Conservation (phyloP, 1,140 invertebrate species). For the Formica selysi region DNA sequence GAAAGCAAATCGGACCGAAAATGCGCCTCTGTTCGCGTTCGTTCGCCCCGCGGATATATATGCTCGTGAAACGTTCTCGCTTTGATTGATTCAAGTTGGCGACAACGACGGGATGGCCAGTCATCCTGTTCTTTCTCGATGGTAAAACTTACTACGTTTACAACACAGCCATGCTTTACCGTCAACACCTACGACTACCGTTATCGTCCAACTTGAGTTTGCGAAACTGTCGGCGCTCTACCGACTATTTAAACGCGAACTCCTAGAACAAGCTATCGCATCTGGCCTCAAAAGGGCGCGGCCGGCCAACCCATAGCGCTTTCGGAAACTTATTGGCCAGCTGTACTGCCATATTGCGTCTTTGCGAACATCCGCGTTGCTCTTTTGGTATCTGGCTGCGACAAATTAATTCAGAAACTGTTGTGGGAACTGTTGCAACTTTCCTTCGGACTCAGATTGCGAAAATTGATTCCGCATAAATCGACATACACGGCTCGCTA, state of each 20-base stretch:
- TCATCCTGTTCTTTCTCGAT: conserved; percentile 57
- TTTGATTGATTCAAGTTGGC: conserved; percentile 54
- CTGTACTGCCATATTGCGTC: conserved; percentile 54
- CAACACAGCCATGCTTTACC: conserved; percentile 46
- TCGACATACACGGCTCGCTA: background rate
- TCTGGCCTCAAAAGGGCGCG: conserved; percentile 75
- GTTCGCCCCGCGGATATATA: background rate
- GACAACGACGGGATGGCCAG: background rate
- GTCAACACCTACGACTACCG: conserved; percentile 25
- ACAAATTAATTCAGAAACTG: conserved; percentile 51
- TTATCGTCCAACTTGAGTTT: conserved; percentile 70
- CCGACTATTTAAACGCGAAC: conserved; percentile 77
- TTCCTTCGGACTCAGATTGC: conserved; percentile 6
- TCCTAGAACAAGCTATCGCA: conserved; percentile 72
- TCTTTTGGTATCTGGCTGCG: conserved; percentile 4
- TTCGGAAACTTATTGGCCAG: conserved; percentile 67
- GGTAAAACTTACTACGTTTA: conserved; percentile 55
- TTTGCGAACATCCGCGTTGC: conserved; percentile 37
- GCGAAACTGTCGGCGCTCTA: conserved; percentile 68
- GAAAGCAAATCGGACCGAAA: conserved; percentile 26
- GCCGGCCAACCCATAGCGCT: conserved; percentile 65
- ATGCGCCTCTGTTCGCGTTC: background rate
- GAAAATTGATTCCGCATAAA: conserved; percentile 4
- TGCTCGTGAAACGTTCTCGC: conserved; percentile 8
- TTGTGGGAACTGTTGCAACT: background rate